Evolutionary conservation across 2,113 vertebrate species (phyloP).

Genomic region (Spea bombifrons): DNA sequence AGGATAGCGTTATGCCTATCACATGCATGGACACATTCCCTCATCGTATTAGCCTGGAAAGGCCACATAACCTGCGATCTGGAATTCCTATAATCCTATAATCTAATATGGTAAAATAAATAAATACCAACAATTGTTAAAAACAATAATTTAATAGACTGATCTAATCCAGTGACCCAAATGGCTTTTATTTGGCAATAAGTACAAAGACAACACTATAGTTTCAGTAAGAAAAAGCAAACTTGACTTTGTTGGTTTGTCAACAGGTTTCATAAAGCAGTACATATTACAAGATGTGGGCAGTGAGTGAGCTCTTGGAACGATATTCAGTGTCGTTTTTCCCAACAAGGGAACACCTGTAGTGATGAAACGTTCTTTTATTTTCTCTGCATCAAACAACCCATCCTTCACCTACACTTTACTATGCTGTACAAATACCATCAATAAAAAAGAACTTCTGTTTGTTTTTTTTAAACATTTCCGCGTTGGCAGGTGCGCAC

Average conservation of each 20-base stretch:
- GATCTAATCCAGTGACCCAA: too few species aligned
- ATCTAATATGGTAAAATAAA: too few species aligned
- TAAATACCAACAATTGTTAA: too few species aligned
- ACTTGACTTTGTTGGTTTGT: too few species aligned
- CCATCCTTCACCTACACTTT: slow-evolving; percentile 16
- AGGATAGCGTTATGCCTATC: too few species aligned
- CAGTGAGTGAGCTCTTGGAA: neutral
- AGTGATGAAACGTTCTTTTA: slow-evolving; percentile 14
- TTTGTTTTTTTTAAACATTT: neutral
- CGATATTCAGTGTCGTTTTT: neutral
- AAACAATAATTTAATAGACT: too few species aligned
- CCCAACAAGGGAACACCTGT: slow-evolving; percentile 2
- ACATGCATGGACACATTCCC: too few species aligned
- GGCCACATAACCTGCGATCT: too few species aligned
- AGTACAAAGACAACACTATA: too few species aligned
- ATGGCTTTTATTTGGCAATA: too few species aligned
- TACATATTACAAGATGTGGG: neutral
- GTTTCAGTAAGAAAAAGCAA: neutral
- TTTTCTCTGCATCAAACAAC: neutral
- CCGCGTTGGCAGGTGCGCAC: neutral
- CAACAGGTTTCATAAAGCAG: neutral
- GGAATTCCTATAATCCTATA: too few species aligned
- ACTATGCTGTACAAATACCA: neutral
- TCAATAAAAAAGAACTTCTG: neutral
- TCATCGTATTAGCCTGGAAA: too few species aligned